Evolutionary conservation across 2,797 vertebrate genomes (phyloP), one percentile per base, ranked within the genome.

Genomic region (Gambelia wislizenii): DNA sequence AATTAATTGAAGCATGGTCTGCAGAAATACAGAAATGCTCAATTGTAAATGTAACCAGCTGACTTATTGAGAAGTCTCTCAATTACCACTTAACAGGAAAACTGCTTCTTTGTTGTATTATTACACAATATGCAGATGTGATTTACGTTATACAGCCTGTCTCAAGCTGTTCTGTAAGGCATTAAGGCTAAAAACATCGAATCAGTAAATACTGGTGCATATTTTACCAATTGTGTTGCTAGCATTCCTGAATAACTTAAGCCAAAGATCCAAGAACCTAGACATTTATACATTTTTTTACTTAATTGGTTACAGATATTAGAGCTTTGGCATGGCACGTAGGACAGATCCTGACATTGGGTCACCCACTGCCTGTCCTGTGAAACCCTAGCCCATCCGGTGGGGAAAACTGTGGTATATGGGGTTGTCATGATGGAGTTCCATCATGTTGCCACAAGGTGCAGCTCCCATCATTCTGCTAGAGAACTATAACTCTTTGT

Each of bases 41-140:
- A 81, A 72, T 90, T 61, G 47, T 87, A 75, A 80, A 20, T 87
- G n/a, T 25, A 84, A 84, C 42, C 52, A 85, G 85, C 89, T 87
- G 81, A 79, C 67, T 80, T 47, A 61, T 3, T 61, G 44, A 87
- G 33, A 59, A 39, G 84, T 72, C 18, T 12, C 76, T 83, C 61
- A 84, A 25, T 64, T 78, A 9, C 30, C 22, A 25, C 49, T 83
- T 83, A 49, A 61, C 54, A 78, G 33, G 52, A 72, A 72, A 39
- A 8, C 25, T 80, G 61, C 33, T 69, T 25, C 33, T 7, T 22
- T n/a, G 52, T 74, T 70, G 13, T 49, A n/a, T 52, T 52, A 70
- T 36, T 16, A 49, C 5, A 8, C 54, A 16, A 13, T 69, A 8
- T 70, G 10, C 20, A 89, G 36, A 78, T n/a, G 54, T 27, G 36